Conservation (phyloP, 2,797 vertebrate genomes). For the Clarias pachynema region DNA sequence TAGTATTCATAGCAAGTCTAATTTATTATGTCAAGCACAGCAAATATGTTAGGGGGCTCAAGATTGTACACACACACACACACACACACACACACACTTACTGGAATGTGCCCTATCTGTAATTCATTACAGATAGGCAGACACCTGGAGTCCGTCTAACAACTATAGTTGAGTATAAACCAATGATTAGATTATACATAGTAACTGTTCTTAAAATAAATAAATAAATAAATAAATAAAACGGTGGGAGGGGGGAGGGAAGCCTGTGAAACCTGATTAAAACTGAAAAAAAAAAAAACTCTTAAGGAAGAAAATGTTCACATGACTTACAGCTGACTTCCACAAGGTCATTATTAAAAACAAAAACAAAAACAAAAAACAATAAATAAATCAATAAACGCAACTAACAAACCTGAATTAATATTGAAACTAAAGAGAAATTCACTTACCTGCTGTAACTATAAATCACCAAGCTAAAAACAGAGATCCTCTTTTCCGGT, state of each 20-base stretch:
- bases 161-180: constrained; percentile 11
- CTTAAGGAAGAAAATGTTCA: background rate
- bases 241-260: no score
- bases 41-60: background rate
- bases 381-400: background rate
- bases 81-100: background rate
- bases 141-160: constrained; percentile 10
- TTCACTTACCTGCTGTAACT: constrained; percentile 22
- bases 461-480: background rate
- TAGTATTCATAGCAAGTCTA: background rate
- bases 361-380: background rate
- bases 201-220: background rate
- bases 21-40: background rate
- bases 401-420: background rate
- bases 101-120: constrained; percentile 42
- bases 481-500: background rate
- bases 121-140: constrained; percentile 29
- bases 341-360: constrained; percentile 16
- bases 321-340: background rate
- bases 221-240: background rate
- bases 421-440: background rate
- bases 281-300: background rate
- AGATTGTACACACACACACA: background rate
- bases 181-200: background rate
- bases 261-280: background rate